Evolutionary conservation across 2,797 vertebrate genomes (phyloP), one percentile per base, ranked within the genome.

Genomic region (Xenentodon cancila): DNA sequence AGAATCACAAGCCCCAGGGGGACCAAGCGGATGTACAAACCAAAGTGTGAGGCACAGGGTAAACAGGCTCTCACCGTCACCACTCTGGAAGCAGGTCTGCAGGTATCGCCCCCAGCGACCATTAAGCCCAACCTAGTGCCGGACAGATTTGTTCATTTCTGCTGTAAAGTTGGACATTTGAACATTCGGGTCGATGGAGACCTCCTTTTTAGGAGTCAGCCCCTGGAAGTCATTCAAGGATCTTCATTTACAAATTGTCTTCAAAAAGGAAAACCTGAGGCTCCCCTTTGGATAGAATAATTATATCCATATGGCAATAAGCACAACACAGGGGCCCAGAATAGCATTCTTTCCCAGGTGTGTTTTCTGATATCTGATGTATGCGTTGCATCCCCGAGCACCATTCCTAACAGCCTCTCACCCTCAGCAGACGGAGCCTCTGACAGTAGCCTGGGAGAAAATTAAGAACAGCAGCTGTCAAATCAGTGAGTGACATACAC

Each of bases 381-480:
- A 37, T 53, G 47, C 9, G 46, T 16, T 21, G 54, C 8, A 3
- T 73, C 15, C 42, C 53, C 21, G 66, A 68, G 53, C 59, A 2
- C 21, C 13, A 54, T 51, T 72, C 69, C 59, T 69, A 76, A 73
- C 77, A 61, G 67, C 58, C 69, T 47, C 42, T 70, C 57, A 45
- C 61, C 68, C 64, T 57, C 54, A 45, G 63, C 84, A 88, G 82
- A 88, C 82, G 87, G 84, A 84, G 71, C 49, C 53, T 37, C 6
- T 9, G 63, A 55, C 85, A 84, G 84, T 62, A 82, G 70, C 81
- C 65, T 52, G 78, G 54, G 77, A 89, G 79, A 67, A 82, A 79
- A 82, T 84, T 75, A 86, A 88, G 79, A 87, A 85, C 74, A 91
- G 60, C 87, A 90, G 80, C 85, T 88, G 88, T 85, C 77, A 84